Evolutionary conservation across 1,140 invertebrate species (phyloP).

Genomic region (Leptoteleia sp.): DNA sequence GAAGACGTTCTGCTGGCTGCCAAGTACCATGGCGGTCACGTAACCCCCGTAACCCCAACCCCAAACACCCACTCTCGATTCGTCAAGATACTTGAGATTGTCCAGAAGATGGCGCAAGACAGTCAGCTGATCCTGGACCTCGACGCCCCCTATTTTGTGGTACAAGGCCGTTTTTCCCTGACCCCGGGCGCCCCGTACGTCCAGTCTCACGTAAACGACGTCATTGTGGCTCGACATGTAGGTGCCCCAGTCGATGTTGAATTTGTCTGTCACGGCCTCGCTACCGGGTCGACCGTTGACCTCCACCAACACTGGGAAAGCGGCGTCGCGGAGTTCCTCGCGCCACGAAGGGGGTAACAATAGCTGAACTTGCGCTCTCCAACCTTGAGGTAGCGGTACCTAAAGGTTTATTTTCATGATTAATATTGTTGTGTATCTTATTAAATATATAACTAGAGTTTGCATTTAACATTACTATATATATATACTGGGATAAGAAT

Average conservation of each 20-base stretch:
- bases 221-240: constrained; percentile 96
- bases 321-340: constrained; percentile 90
- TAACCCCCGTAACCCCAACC: constrained; percentile 99
- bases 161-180: constrained; percentile 90
- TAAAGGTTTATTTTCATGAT: no score
- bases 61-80: constrained; percentile 93
- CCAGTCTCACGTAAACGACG: constrained; percentile 93
- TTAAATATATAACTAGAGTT: no score
- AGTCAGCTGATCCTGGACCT: constrained; percentile 93
- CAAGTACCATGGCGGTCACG: constrained; percentile 93
- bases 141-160: constrained; percentile 89
- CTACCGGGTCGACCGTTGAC: constrained; percentile 95
- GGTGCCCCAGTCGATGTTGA: constrained; percentile 93
- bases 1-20: constrained; percentile 91
- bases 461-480: no score
- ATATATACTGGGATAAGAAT: no score
- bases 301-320: constrained; percentile 91
- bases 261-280: constrained; percentile 92
- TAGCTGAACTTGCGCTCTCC: constrained; percentile 88
- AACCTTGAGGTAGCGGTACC: constrained; percentile 88
- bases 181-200: constrained; percentile 92
- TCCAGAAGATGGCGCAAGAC: constrained; percentile 92
- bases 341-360: constrained; percentile 91
- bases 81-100: constrained; percentile 91
- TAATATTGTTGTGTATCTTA: no score